Conservation (phyloP, 1,140 invertebrate genomes). For the Pseudomyrmex pallidus region DNA sequence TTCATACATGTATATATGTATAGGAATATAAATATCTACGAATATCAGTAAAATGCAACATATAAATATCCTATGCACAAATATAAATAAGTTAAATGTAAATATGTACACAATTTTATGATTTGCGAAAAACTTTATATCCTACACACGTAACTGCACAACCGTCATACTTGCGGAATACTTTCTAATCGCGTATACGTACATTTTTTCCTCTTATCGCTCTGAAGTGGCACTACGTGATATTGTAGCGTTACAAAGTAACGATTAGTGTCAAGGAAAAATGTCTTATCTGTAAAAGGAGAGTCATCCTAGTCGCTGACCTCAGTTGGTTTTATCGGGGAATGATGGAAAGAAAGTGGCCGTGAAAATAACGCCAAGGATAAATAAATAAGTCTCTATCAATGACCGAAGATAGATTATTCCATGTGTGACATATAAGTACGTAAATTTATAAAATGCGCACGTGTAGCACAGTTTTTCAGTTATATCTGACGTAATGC, state of each 20-base stretch:
- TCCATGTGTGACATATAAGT: not conserved
- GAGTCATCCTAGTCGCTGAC: constrained; percentile 17
- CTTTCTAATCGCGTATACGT: constrained; percentile 4
- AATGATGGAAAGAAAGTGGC: constrained; percentile 26
- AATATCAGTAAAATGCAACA: no score
- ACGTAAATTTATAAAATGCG: constrained; percentile 38
- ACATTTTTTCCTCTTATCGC: constrained; percentile 51
- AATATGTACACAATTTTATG: no score
- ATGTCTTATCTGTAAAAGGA: constrained; percentile 34
- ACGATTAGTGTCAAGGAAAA: constrained; percentile 1
- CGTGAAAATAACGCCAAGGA: constrained; percentile 48
- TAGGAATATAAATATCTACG: no score
- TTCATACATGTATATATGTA: no score
- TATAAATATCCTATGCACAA: no score
- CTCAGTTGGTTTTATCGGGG: constrained; percentile 13
- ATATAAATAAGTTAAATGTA: no score
- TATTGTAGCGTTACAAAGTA: constrained; percentile 26
- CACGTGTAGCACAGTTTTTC: constrained; percentile 48
- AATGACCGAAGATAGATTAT: constrained; percentile 34
- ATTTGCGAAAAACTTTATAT: not conserved
- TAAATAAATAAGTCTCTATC: constrained; percentile 55
- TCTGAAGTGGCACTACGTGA: constrained; percentile 48
- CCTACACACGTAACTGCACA: no score
- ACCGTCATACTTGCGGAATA: not conserved
- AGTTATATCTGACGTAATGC: constrained; percentile 23